Evolutionary conservation across 2,888 invertebrate species (phyloP), one percentile per base, ranked within the genome.

Genomic region (Drosophila niveifrons): DNA sequence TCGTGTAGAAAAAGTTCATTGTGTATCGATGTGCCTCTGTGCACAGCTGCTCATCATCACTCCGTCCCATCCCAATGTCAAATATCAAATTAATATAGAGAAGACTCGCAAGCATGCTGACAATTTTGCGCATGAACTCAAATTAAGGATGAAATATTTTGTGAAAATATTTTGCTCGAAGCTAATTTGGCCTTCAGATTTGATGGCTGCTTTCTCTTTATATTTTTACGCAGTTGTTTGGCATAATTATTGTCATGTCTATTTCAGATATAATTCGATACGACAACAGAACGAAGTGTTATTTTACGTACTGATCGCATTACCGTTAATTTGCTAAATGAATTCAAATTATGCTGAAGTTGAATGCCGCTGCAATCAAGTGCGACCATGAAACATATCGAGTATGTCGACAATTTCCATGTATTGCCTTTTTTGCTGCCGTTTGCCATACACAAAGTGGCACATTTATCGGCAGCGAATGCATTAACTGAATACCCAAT

Each of bases 1-100:
- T 50, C 55, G 51, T 66, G 70, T 51, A 59, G 70, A 82, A 80
- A 82, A 80, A 78, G 73, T 84, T 86, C 83, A 78, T 71, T 88
- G 78, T 80, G 80, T 80, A 88, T 86, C 75, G 83, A 78, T 80
- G 78, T 36, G 23, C 1, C 23, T 23, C 39, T 43, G 46, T 67
- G 68, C 68, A 44, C 69, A 66, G 56, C 43, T 48, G 43, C 48
- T 29, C 23, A 23, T 23, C 23, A 23, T 23, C n/a, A n/a, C n/a
- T n/a, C n/a, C n/a, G n/a, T n/a, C 34, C 50, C 23, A 29, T 47
- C 52, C 48, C 13, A 10, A 67, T 51, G 57, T 17, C 28, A 34
- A 56, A 65, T 46, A 69, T 56, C 34, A 34, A 57, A 69, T 63
- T 69, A 48, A 63, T 55, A 58, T 55, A 44, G 47, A 63, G n/a